Evolutionary conservation across 2,113 vertebrate species (phyloP).

Genomic region (Albula goreensis): DNA sequence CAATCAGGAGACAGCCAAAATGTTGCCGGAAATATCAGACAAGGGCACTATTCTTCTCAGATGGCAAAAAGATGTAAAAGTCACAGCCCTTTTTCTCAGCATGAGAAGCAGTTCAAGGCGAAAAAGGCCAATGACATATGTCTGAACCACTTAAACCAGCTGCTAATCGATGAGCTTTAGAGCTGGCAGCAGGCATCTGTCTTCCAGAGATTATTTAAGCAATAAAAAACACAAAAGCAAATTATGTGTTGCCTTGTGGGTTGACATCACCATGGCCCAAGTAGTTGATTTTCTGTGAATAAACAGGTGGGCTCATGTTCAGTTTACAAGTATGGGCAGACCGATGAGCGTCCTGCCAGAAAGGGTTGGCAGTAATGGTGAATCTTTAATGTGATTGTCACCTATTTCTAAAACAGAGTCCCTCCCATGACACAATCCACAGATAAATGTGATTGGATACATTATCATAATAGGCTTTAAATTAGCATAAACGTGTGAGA

Average conservation of each 20-base stretch:
- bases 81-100: constrained; percentile 11
- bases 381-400: background rate
- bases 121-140: constrained; percentile 11
- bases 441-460: too few species aligned
- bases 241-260: background rate
- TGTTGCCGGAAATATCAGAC: background rate
- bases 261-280: background rate
- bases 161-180: background rate
- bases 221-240: background rate
- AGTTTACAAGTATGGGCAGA: background rate
- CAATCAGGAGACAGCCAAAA: background rate
- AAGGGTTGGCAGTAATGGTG: background rate
- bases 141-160: background rate
- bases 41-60: constrained; percentile 6
- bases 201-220: background rate
- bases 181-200: background rate
- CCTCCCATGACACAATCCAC: background rate
- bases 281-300: background rate
- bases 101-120: background rate
- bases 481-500: too few species aligned
- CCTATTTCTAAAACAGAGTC: background rate
- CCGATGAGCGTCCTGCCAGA: background rate
- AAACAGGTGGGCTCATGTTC: background rate
- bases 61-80: background rate
- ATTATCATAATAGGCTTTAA: too few species aligned